A percentile compares a stretch with the other conserved stretches of the same genome.
Evolutionary conservation across 2,888 invertebrate genomes (phyloP).

Genomic region (Ernsta delagoae): DNA sequence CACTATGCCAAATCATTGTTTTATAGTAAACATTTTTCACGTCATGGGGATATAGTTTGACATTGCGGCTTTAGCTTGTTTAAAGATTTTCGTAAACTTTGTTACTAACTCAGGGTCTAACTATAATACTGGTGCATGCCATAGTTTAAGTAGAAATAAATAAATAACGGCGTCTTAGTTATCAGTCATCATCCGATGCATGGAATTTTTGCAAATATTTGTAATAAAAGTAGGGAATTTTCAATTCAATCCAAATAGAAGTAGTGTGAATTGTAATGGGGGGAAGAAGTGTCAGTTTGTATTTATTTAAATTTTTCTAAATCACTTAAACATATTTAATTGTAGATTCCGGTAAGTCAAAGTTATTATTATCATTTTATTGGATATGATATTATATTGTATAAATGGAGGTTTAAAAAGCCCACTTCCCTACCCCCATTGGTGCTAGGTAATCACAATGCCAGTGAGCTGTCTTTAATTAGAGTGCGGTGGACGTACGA

Average conservation of each 20-base stretch:
- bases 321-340: background rate
- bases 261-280: constrained; percentile 34
- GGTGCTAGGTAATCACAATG: constrained; percentile 51
- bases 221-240: constrained; percentile 13
- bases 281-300: constrained; percentile 22
- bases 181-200: constrained; percentile 27
- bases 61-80: constrained; percentile 40
- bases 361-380: no score
- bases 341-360: background rate
- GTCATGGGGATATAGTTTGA: constrained; percentile 17
- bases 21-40: constrained; percentile 43
- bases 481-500: constrained; percentile 42
- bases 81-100: constrained; percentile 43
- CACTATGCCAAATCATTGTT: constrained; percentile 33
- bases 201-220: constrained; percentile 25
- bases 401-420: constrained; percentile 1
- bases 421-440: constrained; percentile 47
- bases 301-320: background rate
- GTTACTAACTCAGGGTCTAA: constrained; percentile 70
- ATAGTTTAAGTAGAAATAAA: constrained; percentile 73
- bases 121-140: constrained; percentile 70
- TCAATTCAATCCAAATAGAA: constrained; percentile 16
- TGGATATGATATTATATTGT: no score
- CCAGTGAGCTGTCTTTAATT: constrained; percentile 47
- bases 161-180: constrained; percentile 35